A percentile compares a stretch with the other conserved stretches of the same genome.
These are phyloP conservation scores for Stercorarius parasiticus DNA, from an alignment of 2,113 vertebrate species.

Conservation along the genomic window DNA sequence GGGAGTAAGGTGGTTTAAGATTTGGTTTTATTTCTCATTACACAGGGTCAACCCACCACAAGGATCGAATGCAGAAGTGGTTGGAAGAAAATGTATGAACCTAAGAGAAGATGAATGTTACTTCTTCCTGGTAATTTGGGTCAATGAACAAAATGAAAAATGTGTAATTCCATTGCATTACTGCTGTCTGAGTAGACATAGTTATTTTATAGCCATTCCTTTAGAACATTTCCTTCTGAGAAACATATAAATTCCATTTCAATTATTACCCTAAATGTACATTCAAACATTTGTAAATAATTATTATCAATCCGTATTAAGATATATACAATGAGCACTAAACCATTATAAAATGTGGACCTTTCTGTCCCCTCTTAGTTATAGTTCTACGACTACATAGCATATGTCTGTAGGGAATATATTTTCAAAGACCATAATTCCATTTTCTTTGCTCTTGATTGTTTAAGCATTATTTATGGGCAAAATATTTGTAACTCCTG, in stretches of 20 bases:
- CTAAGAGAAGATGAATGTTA: neutral
- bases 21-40: neutral
- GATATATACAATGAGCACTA: neutral
- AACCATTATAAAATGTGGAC: neutral
- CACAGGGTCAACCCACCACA: rapidly evolving
- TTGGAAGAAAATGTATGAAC: rapidly evolving
- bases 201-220: neutral
- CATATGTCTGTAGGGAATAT: neutral
- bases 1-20: neutral
- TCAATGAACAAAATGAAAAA: neutral
- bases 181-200: neutral
- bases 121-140: neutral
- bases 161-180: neutral
- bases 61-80: neutral
- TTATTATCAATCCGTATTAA: neutral
- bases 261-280: neutral
- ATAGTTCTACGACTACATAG: neutral
- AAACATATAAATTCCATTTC: neutral
- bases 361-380: neutral
- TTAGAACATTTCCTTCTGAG: neutral
- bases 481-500: neutral
- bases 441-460: neutral
- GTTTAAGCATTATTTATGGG: neutral
- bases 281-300: neutral
- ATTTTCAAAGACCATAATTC: neutral